Evolutionary conservation across 1,140 invertebrate genomes (phyloP).

Genomic region (Drosophila seguyi): DNA sequence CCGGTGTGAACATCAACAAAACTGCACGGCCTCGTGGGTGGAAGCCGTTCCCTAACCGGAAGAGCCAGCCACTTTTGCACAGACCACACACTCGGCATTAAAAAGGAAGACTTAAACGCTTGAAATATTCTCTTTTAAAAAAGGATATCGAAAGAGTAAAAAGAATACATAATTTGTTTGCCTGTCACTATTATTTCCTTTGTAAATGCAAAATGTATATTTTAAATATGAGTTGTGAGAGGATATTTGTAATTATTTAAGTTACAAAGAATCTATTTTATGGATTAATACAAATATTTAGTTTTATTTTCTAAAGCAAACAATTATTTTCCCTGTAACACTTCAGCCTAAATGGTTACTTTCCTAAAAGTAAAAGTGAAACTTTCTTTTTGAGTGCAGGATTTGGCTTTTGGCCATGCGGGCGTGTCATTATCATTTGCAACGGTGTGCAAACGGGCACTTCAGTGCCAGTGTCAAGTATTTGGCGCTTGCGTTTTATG

Average conservation of each 20-base stretch:
- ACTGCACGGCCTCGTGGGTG: slow-evolving; percentile 3
- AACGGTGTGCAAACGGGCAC: slow-evolving; percentile 76
- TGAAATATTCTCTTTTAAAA: no score
- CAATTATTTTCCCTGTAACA: neutral
- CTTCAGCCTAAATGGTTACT: neutral
- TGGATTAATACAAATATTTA: no score
- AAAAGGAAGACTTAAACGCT: neutral
- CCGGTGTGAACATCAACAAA: slow-evolving; percentile 39
- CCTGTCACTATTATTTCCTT: no score
- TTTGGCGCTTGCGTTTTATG: slow-evolving; percentile 69
- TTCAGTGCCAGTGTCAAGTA: slow-evolving; percentile 73
- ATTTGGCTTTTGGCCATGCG: slow-evolving; percentile 63
- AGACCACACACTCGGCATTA: slow-evolving; percentile 18
- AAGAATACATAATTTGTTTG: no score
- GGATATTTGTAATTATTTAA: no score
- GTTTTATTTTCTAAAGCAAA: neutral
- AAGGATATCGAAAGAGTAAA: neutral
- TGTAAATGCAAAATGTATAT: neutral
- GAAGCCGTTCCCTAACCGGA: neutral
- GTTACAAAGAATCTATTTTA: no score
- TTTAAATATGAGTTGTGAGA: neutral
- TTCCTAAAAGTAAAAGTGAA: neutral
- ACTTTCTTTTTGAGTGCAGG: slow-evolving; percentile 16
- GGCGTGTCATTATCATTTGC: slow-evolving; percentile 65
- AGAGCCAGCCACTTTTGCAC: neutral